Percentiles rank a stretch among this genome's conserved stretches.
These are phyloP conservation scores for Poecilia picta DNA, from an alignment of 2,797 vertebrate species.

Conservation along the genomic window DNA sequence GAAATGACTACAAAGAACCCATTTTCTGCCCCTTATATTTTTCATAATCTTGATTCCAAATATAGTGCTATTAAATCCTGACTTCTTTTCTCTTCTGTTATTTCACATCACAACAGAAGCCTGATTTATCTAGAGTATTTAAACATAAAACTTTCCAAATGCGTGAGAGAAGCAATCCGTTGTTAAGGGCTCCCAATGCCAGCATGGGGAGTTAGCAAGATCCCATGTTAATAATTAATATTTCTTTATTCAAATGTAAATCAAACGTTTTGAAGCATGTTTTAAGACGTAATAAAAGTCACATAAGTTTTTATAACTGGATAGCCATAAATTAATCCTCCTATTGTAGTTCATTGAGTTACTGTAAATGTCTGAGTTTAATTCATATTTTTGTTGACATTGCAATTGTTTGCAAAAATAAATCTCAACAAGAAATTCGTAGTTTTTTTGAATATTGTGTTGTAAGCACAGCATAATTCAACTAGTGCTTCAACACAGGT, in stretches of 20 bases:
- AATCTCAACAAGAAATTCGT: not conserved
- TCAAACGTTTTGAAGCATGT: not conserved
- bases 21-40: conserved; percentile 5
- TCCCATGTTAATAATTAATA: not conserved
- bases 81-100: not conserved
- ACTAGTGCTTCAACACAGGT: not conserved
- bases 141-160: not conserved
- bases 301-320: not conserved
- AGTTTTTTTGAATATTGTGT: not conserved
- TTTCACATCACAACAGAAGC: not conserved
- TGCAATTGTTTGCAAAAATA: not conserved
- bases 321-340: not conserved
- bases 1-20: conserved; percentile 22
- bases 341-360: not conserved
- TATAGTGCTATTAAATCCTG: not conserved
- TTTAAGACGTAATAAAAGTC: not conserved
- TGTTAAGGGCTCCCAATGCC: not conserved
- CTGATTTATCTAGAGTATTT: not conserved
- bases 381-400: not conserved
- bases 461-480: not conserved
- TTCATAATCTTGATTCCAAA: not conserved
- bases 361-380: not conserved
- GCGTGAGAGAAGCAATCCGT: not conserved
- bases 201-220: not conserved
- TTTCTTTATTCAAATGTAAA: not conserved